These are phyloP conservation scores for Lanistes nyassanus DNA, from an alignment of 1,140 invertebrate genomes.

Conservation along the genomic window DNA sequence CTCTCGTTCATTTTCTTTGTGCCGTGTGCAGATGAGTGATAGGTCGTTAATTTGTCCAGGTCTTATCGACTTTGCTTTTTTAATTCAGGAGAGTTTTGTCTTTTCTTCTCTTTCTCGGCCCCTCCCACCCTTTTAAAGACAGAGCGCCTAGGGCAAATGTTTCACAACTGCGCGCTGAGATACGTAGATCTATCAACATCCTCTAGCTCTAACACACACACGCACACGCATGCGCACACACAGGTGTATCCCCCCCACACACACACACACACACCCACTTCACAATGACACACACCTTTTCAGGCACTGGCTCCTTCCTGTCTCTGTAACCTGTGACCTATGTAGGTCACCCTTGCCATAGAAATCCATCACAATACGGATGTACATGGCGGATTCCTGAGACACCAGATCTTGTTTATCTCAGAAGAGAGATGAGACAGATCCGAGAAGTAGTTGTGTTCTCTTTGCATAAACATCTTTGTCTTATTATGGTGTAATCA, in stretches of 20 bases:
- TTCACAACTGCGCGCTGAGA: too few species aligned
- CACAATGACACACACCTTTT: conserved; percentile 40
- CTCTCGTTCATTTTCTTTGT: too few species aligned
- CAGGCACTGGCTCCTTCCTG: conserved; percentile 47
- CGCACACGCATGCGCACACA: not conserved
- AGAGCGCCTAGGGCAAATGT: too few species aligned
- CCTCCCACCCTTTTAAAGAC: too few species aligned
- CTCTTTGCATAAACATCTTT: not conserved
- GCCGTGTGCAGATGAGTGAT: too few species aligned
- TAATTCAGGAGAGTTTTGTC: too few species aligned
- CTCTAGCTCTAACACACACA: too few species aligned
- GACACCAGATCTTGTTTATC: conserved; percentile 21
- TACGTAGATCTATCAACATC: too few species aligned
- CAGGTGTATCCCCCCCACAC: not conserved
- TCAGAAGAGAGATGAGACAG: not conserved
- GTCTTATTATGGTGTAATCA: not conserved
- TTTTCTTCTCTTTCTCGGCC: too few species aligned
- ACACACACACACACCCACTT: conserved; percentile 6
- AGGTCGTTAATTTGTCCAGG: too few species aligned
- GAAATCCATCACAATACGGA: conserved; percentile 61
- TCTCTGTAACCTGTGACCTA: conserved; percentile 43
- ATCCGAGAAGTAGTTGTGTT: not conserved
- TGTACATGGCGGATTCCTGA: conserved; percentile 60
- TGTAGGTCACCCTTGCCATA: conserved; percentile 53
- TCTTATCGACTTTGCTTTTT: too few species aligned